Evolutionary conservation across 2,888 invertebrate species (phyloP), one percentile per base, ranked within the genome.

Genomic region (Euphydryas editha): DNA sequence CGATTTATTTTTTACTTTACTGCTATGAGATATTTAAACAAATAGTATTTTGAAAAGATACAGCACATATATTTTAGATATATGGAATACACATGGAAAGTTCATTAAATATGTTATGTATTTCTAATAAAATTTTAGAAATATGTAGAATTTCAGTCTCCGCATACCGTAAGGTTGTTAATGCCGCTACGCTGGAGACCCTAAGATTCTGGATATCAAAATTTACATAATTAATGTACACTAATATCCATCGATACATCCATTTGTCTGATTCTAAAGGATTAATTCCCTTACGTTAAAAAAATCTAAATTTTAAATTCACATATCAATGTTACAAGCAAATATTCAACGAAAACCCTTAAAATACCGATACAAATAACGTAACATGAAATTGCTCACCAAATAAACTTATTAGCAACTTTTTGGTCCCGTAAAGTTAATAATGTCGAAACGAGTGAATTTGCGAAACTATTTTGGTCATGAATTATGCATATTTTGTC

Each of bases 401-500:
- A 24, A 13, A 56, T 47, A 39, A 57, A 42, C n/a, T 39, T 17
- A 42, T 39, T 39, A 57, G n/a, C 42, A 42, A 17, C 36, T 62
- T 62, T 46, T 36, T 20, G 18, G 21, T 24, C 30, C 18, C 21
- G 18, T 24, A 18, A 59, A 64, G 55, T 47, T 57, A 51, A 51
- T 51, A 62, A 44, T 17, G 49, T 49, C 51, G 62, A 65, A 65
- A 62, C 42, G 51, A 49, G 49, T 39, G 54, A 65, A 68, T 62
- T 68, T 70, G 63, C 55, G 64, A 55, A 70, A 74, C 73, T 73
- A 74, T 74, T 74, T 73, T 54, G 59, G 71, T 69, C 67, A 60
- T 74, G 73, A 73, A 70, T 73, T 72, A 74, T 73, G 73, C 74
- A 72, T 17, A 17, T 76, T 75, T 74, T 71, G 69, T 62, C 62